Conservation (phyloP, 2,888 invertebrate species). For the Corythucha ciliata region DNA sequence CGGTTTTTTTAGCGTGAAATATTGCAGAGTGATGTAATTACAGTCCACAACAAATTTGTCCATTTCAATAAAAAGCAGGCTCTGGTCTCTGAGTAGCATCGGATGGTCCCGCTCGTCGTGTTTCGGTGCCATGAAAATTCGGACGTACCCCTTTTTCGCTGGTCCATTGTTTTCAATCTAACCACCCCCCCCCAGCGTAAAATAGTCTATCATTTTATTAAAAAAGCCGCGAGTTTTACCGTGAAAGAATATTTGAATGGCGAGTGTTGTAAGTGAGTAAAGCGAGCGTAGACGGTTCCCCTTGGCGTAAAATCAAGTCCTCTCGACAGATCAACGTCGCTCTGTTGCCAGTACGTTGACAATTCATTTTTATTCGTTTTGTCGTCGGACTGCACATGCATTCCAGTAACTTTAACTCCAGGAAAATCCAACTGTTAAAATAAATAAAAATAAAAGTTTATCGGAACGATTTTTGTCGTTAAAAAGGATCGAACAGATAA, state of each 20-base stretch:
- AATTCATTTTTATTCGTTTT: constrained; percentile 47
- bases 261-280: constrained; percentile 69
- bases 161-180: constrained; percentile 36
- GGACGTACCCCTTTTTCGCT: constrained; percentile 49
- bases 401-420: constrained; percentile 51
- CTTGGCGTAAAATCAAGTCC: constrained; percentile 75
- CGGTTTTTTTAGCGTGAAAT: neutral
- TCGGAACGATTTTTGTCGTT: too few relatives aligned
- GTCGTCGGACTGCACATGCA: constrained; percentile 46
- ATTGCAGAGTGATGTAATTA: constrained; percentile 40
- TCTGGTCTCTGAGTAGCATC: constrained; percentile 54
- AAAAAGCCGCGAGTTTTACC: constrained; percentile 40
- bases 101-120: constrained; percentile 54
- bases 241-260: constrained; percentile 53
- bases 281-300: constrained; percentile 60
- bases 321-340: constrained; percentile 63
- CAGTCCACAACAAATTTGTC: constrained; percentile 57
- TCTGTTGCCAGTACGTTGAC: constrained; percentile 69
- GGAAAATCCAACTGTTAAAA: constrained; percentile 51
- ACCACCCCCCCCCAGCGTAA: neutral
- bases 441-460: neutral
- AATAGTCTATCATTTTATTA: neutral
- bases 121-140: constrained; percentile 62
- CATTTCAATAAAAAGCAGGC: constrained; percentile 57
- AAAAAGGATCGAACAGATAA: too few relatives aligned